A percentile compares a stretch with the other conserved stretches of the same genome.
These are phyloP conservation scores for Terrapene triunguis DNA, from an alignment of 2,113 vertebrate genomes.

Conservation along the genomic window DNA sequence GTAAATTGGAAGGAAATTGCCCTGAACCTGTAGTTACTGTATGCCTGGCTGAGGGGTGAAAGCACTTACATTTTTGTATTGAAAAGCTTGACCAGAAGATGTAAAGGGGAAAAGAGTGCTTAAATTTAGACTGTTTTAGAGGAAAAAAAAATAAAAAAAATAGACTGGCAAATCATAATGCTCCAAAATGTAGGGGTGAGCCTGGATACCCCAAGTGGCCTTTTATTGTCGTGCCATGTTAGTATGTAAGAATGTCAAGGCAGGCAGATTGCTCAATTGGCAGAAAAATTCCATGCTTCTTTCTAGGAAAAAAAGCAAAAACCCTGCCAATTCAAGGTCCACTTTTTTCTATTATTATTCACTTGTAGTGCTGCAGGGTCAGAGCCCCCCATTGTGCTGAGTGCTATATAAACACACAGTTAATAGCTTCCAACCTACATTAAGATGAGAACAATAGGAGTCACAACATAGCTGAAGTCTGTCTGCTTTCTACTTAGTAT, in stretches of 20 bases:
- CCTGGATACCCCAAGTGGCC: rapidly evolving
- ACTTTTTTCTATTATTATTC: not conserved
- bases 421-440: not conserved
- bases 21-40: not conserved
- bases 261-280: not conserved
- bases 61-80: rapidly evolving
- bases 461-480: not conserved
- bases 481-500: not conserved
- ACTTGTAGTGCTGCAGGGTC: not conserved
- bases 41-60: not conserved
- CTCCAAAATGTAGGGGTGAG: rapidly evolving
- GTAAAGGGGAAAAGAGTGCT: not conserved
- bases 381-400: not conserved
- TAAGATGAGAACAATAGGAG: rapidly evolving
- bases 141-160: not conserved
- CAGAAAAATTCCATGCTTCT: not conserved
- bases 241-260: not conserved
- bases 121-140: not conserved
- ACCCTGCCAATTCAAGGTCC: not conserved
- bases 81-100: not conserved
- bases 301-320: not conserved
- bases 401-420: not conserved
- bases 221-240: not conserved
- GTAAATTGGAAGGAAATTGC: not conserved
- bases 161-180: not conserved